Evolutionary conservation across 2,113 vertebrate species (phyloP).

Genomic region (Megalops atlanticus): DNA sequence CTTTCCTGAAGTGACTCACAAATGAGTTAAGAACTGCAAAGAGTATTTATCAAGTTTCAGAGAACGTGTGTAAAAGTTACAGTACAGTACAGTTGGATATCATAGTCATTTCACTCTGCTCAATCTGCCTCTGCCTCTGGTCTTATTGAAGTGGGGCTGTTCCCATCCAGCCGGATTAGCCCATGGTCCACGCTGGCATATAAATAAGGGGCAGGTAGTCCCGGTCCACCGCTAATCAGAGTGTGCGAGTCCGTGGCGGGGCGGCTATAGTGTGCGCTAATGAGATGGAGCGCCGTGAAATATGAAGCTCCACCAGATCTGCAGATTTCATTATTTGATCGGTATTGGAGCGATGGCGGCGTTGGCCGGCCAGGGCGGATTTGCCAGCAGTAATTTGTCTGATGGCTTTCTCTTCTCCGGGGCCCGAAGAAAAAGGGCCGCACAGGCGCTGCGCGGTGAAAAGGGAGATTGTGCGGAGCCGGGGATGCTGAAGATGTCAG

Average conservation of each 20-base stretch:
- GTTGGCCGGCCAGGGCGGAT: constrained; percentile 27
- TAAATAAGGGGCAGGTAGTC: constrained; percentile 2
- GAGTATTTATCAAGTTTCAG: too few relatives aligned
- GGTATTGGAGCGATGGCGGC: constrained; percentile 10
- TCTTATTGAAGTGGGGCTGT: neutral
- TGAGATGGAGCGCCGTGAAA: constrained; percentile 21
- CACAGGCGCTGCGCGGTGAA: constrained; percentile 33
- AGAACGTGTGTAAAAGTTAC: neutral
- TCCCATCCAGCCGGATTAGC: constrained; percentile 15
- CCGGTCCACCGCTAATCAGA: neutral
- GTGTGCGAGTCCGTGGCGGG: neutral
- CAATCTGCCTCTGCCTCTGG: constrained; percentile 1
- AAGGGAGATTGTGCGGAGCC: constrained; percentile 59
- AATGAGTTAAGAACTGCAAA: too few relatives aligned
- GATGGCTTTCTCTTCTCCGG: constrained; percentile 29
- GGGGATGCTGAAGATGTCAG: constrained; percentile 72
- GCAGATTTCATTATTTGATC: constrained; percentile 37
- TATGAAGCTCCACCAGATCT: constrained; percentile 19
- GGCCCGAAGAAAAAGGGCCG: constrained; percentile 28
- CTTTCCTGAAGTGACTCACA: too few relatives aligned
- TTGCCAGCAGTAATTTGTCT: constrained; percentile 37
- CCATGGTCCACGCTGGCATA: neutral
- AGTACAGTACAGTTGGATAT: neutral
- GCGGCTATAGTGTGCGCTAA: constrained; percentile 18
- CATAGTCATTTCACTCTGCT: neutral